These are phyloP conservation scores for Poecilus cupreus DNA, from an alignment of 2,888 invertebrate species.

Conservation along the genomic window DNA sequence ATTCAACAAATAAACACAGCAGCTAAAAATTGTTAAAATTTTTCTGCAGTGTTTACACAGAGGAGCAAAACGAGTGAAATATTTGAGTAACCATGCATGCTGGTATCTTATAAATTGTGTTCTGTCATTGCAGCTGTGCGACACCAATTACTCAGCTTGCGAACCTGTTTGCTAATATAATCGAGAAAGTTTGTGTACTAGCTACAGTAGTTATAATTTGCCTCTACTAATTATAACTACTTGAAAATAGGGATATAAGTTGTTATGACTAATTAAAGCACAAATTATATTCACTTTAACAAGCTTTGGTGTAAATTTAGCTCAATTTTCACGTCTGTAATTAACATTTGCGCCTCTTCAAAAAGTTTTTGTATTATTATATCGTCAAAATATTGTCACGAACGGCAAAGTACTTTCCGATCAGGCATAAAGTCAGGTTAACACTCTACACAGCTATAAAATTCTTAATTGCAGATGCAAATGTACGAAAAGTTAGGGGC, in stretches of 20 bases:
- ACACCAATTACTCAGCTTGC: constrained; percentile 31
- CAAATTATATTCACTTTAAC: constrained; percentile 41
- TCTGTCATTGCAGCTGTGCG: constrained; percentile 20
- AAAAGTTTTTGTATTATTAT: neutral
- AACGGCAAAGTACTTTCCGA: neutral
- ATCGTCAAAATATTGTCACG: too few relatives aligned
- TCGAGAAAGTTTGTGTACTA: constrained; percentile 35
- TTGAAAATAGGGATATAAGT: constrained; percentile 44
- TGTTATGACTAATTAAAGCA: constrained; percentile 45
- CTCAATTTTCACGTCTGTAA: neutral
- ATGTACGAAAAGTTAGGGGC: neutral
- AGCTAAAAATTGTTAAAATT: neutral
- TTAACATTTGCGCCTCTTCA: neutral
- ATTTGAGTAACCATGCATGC: constrained; percentile 25
- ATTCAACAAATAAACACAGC: neutral
- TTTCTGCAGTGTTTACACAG: neutral
- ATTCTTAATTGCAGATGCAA: constrained; percentile 39
- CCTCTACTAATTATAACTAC: constrained; percentile 35
- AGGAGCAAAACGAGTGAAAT: neutral
- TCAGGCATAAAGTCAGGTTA: neutral
- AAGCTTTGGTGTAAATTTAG: constrained; percentile 25
- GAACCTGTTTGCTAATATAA: constrained; percentile 48
- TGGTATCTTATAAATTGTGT: constrained; percentile 10
- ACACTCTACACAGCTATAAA: constrained; percentile 14
- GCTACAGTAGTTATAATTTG: constrained; percentile 26